Base-by-base conservation (phyloP, 2,797 vertebrate species). In the Aldrovandia affinis region DNA sequence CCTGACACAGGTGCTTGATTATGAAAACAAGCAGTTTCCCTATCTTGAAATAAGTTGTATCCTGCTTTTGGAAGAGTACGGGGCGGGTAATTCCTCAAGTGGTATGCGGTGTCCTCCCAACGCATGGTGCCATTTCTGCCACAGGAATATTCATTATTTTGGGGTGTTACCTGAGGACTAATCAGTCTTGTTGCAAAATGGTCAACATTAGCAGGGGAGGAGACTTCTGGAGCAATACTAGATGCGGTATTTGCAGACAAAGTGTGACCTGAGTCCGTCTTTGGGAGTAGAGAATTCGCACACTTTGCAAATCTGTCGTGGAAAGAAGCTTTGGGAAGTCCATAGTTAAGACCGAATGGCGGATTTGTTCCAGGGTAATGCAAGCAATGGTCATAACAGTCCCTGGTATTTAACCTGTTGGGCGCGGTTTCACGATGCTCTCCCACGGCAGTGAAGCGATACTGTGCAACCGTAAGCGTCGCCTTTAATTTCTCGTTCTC, bases 401-500 rank as follows among this genome's bases (percentile, higher is more conserved):
- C 57, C 47, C 61, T 52, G 18, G 25, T 36, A 20, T 50, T 1
- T 28, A 78, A 54, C 8, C 25, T 73, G 18, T 54, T 47, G 12
- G 47, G 14, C 12, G 73, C 7, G 14, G 70, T 39, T 1, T 88
- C 81, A 10, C 3, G 7, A 9, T 30, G 50, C 2, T 83, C 55
- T 2, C 52, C 77, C 20, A 75, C 28, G 30, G 28, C 54, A 1
- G 39, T 0, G 9, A 84, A 68, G 39, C 86, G 82, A n/a, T 81
- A 85, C 10, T 88, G 85, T 12, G 92, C 86, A 0, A 91, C 86
- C 6, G 87, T 89, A 7, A 93, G 89, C 2, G 90, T 89, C 0
- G 90, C 90, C 5, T 90, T 90, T 0, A 94, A 81, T 36, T 87
- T 88, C 68, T 92, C 90, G 68, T 94, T 94, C 75, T 94, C 92